These are phyloP conservation scores for Trichosurus vulpecula DNA, from an alignment of 2,797 vertebrate genomes.

Conservation along the genomic window DNA sequence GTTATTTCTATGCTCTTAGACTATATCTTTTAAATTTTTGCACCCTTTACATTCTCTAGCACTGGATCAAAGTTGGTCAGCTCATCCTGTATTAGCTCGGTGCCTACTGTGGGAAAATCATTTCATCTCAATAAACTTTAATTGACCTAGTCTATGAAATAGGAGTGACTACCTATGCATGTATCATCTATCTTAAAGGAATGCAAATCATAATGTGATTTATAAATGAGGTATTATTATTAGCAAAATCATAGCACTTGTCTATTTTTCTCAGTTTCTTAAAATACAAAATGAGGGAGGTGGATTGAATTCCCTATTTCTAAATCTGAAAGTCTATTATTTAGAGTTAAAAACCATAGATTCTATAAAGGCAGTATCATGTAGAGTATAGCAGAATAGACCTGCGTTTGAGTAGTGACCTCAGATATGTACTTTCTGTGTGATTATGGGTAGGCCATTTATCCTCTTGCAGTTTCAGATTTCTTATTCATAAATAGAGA, in stretches of 20 bases:
- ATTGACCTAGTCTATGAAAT: neutral
- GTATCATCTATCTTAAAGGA: neutral
- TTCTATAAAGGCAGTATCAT: too few relatives aligned
- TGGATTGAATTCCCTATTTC: neutral
- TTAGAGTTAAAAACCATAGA: neutral
- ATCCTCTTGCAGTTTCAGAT: too few relatives aligned
- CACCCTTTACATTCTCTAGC: neutral
- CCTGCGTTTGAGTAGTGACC: too few relatives aligned
- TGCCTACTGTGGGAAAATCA: neutral
- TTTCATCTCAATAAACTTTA: neutral
- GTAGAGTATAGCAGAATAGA: too few relatives aligned
- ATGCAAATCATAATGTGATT: neutral
- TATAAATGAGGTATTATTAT: neutral
- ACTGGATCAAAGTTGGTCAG: neutral
- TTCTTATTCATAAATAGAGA: neutral
- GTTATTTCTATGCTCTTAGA: neutral
- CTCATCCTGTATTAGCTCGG: neutral
- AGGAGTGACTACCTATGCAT: neutral
- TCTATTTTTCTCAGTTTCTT: neutral
- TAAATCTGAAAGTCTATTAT: too few relatives aligned
- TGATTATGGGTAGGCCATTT: too few relatives aligned
- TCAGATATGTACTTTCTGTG: too few relatives aligned
- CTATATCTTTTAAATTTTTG: neutral
- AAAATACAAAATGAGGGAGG: neutral
- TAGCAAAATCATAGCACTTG: neutral